Evolutionary conservation across 2,888 invertebrate genomes (phyloP).

Genomic region (Drosophila trichaetosa): DNA sequence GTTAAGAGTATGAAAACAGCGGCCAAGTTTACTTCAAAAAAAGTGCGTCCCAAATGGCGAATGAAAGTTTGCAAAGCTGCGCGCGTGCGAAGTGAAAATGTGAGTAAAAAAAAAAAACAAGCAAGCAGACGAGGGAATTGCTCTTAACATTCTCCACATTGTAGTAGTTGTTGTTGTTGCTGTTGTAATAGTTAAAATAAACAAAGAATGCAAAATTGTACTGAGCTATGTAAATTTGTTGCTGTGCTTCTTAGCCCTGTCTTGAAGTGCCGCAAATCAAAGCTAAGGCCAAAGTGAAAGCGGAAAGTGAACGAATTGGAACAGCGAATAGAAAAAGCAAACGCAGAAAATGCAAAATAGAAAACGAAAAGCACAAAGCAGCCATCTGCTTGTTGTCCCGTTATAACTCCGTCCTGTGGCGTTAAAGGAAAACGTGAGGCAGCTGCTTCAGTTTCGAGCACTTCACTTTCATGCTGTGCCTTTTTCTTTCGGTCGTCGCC

Average conservation of each 20-base stretch:
- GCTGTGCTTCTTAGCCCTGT: conserved; percentile 43
- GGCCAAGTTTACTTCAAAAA: conserved; percentile 25
- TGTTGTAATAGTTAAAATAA: conserved; percentile 38
- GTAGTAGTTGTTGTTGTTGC: conserved; percentile 11
- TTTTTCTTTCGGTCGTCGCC: conserved; percentile 28
- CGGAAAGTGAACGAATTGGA: conserved; percentile 54
- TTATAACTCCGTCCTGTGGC: conserved; percentile 63
- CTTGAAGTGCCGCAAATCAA: conserved; percentile 62
- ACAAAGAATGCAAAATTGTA: conserved; percentile 60
- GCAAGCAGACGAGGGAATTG: conserved; percentile 41
- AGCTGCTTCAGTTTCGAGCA: conserved; percentile 57
- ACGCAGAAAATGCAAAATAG: conserved; percentile 5
- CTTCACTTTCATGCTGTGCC: conserved; percentile 55
- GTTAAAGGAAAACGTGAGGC: conserved; percentile 65
- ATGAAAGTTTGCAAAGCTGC: conserved; percentile 71
- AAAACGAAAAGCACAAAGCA: conserved; percentile 22
- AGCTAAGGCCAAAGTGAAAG: conserved; percentile 62
- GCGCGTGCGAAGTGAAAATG: conserved; percentile 39
- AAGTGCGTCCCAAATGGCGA: conserved; percentile 76
- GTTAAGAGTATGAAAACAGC: conserved; percentile 38
- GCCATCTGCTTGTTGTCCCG: conserved; percentile 40
- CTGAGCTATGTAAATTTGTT: conserved; percentile 73
- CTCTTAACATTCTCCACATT: conserved; percentile 25
- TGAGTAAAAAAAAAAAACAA: conserved; percentile 45
- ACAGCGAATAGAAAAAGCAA: conserved; percentile 35